Percentiles rank a stretch among this genome's conserved stretches.
phyloP scores from a whole-genome alignment of 2,797 vertebrate genomes.

The Mormyrus hasselquistii region DNA sequence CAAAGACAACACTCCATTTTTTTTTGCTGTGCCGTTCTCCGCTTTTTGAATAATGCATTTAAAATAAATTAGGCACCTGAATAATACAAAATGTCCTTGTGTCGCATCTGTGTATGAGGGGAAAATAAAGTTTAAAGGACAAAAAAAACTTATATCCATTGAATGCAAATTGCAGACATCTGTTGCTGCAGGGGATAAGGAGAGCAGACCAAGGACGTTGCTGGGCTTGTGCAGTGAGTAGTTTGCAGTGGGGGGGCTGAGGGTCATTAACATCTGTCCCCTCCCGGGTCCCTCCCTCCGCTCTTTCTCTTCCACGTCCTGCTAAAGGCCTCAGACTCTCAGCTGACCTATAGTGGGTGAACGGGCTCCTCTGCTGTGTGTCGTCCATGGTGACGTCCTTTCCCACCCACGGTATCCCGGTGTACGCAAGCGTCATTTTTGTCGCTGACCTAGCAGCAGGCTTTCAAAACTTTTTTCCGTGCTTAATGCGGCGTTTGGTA shows the following conservation, averaged over 20 bases:
- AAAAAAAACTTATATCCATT: neutral
- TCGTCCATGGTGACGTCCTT: neutral
- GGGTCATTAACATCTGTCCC: neutral
- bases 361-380: neutral
- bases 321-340: neutral
- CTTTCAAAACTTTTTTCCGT: neutral
- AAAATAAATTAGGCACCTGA: slow-evolving; percentile 1
- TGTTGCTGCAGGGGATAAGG: neutral
- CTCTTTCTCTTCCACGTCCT: neutral
- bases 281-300: neutral
- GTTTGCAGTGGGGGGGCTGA: neutral
- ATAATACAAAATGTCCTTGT: neutral
- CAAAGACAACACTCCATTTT: neutral
- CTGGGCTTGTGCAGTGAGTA: neutral
- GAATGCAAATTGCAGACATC: slow-evolving; percentile 9
- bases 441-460: neutral
- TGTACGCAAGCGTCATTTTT: neutral
- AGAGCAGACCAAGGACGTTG: neutral
- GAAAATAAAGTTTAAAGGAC: neutral
- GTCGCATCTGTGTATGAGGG: neutral
- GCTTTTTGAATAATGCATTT: neutral
- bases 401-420: neutral
- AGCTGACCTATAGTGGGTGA: neutral
- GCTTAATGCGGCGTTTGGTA: neutral
- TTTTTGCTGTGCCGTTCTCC: neutral